These are phyloP conservation scores for Cirrhinus molitorella DNA, from an alignment of 2,797 vertebrate species.

Conservation along the genomic window DNA sequence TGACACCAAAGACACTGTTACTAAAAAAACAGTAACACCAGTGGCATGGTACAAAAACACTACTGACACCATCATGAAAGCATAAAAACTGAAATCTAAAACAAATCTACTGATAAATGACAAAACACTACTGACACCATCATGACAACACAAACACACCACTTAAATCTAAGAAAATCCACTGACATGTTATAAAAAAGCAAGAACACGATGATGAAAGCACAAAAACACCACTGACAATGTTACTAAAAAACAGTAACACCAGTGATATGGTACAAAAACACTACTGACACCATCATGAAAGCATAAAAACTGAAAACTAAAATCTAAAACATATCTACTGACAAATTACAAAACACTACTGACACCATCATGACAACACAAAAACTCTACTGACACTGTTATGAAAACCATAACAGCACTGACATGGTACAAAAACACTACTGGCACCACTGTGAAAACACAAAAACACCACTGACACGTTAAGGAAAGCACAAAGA, in stretches of 20 bases:
- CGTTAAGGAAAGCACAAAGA: rapidly evolving
- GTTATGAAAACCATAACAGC: too few relatives aligned
- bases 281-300: background rate
- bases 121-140: background rate
- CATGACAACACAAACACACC: background rate
- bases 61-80: background rate
- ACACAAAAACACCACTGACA: background rate
- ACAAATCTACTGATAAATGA: too few relatives aligned
- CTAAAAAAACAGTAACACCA: background rate
- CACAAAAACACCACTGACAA: background rate
- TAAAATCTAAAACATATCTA: too few relatives aligned
- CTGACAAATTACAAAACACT: too few relatives aligned
- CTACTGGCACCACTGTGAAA: background rate
- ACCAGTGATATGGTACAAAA: background rate
- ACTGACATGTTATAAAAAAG: background rate
- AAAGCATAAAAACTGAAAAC: too few relatives aligned
- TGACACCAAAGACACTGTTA: background rate
- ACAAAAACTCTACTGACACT: background rate
- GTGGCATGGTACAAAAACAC: background rate
- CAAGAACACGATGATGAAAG: background rate
- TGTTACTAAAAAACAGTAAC: background rate
- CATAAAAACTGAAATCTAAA: background rate
- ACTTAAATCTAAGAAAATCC: background rate
- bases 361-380: background rate
- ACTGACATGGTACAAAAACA: background rate